Conservation (phyloP, 2,113 vertebrate genomes). For the Seriola aureovittata region DNA sequence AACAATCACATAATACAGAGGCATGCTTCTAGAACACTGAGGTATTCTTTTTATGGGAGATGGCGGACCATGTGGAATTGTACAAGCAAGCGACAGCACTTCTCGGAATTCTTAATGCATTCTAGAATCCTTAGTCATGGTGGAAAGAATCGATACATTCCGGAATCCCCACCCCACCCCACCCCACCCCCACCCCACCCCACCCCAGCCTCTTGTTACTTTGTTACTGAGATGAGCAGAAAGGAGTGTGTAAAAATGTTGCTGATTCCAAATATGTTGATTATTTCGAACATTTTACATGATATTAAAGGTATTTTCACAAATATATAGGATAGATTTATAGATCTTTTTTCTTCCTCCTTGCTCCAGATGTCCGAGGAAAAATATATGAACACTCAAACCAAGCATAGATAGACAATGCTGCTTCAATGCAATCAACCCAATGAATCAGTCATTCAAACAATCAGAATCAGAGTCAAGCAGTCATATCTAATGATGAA, state of each 20-base stretch:
- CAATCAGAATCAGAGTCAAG: slow-evolving; percentile 51
- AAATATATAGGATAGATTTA: slow-evolving; percentile 76
- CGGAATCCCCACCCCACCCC: background rate
- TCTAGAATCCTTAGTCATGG: slow-evolving; percentile 9
- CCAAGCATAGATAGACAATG: slow-evolving; percentile 42
- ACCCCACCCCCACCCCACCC: too few species aligned
- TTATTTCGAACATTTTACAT: slow-evolving; percentile 28
- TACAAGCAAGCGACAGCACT: slow-evolving; percentile 8
- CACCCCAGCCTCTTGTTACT: background rate
- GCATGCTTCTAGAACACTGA: slow-evolving; percentile 58
- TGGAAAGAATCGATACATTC: background rate
- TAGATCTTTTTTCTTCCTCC: slow-evolving; percentile 28
- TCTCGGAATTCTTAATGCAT: background rate
- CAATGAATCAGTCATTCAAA: slow-evolving; percentile 34
- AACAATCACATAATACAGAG: slow-evolving; percentile 29
- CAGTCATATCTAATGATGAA: slow-evolving; percentile 31
- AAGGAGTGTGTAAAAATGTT: background rate
- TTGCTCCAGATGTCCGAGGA: slow-evolving; percentile 49
- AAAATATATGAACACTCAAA: slow-evolving; percentile 69
- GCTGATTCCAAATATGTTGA: slow-evolving; percentile 28
- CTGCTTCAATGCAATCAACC: slow-evolving; percentile 22
- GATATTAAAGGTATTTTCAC: slow-evolving; percentile 69
- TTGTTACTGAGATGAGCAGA: slow-evolving; percentile 17
- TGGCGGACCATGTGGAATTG: slow-evolving; percentile 20
- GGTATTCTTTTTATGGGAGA: background rate